Evolutionary conservation across 2,888 invertebrate species (phyloP).

Genomic region (Gastracanthus pulcherrimus): DNA sequence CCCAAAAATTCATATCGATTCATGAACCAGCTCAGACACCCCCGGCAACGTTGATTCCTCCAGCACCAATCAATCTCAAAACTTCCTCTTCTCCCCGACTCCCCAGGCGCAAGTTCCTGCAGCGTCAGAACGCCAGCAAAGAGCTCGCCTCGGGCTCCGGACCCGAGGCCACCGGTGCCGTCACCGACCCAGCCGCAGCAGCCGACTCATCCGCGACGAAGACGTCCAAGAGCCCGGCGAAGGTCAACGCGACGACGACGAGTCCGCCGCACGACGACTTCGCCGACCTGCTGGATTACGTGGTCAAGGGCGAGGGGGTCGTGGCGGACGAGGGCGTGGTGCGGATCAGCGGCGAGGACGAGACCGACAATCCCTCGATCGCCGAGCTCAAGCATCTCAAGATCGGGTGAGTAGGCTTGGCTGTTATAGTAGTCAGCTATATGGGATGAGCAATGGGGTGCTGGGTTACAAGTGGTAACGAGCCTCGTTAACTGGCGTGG

Average conservation of each 20-base stretch:
- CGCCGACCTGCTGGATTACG: conserved; percentile 81
- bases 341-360: conserved; percentile 79
- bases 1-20: too few relatives aligned
- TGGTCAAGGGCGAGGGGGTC: conserved; percentile 77
- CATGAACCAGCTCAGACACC: too few relatives aligned
- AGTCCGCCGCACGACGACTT: conserved; percentile 81
- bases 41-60: too few relatives aligned
- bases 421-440: too few relatives aligned
- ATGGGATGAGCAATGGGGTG: too few relatives aligned
- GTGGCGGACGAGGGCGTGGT: conserved; percentile 79
- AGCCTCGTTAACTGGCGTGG: too few relatives aligned
- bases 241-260: conserved; percentile 57
- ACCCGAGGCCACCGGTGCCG: conserved; percentile 51
- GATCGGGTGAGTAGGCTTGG: conserved; percentile 80
- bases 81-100: too few relatives aligned
- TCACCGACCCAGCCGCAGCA: conserved; percentile 71
- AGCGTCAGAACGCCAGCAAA: conserved; percentile 79
- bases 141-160: conserved; percentile 65
- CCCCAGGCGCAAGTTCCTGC: conserved; percentile 83
- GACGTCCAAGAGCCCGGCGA: not conserved
- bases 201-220: not conserved
- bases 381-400: conserved; percentile 83
- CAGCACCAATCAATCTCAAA: too few relatives aligned
- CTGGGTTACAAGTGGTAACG: too few relatives aligned
- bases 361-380: conserved; percentile 84